Conservation (phyloP, 1,140 invertebrate species). For the Ceratina australensis region DNA sequence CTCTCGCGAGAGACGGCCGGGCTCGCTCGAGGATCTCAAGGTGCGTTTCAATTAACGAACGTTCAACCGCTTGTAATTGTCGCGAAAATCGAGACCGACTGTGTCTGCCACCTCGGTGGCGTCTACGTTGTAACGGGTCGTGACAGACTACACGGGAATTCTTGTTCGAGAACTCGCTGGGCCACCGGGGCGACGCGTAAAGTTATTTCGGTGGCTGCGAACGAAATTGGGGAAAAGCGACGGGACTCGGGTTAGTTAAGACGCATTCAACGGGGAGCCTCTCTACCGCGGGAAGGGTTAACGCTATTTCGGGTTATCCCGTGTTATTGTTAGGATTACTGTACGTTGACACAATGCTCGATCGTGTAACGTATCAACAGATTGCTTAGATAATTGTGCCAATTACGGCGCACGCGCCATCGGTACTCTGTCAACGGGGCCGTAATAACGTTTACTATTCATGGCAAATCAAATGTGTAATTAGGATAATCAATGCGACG, state of each 20-base stretch:
- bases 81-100: conserved; percentile 19
- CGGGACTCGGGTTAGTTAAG: conserved; percentile 37
- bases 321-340: conserved; percentile 24
- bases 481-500: too few relatives aligned
- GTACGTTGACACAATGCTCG: background rate
- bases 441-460: background rate
- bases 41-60: conserved; percentile 48
- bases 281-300: background rate
- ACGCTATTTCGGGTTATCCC: conserved; percentile 3
- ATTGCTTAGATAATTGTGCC: background rate
- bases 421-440: background rate
- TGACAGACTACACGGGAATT: conserved; percentile 23
- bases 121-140: conserved; percentile 17
- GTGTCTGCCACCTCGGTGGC: too few relatives aligned
- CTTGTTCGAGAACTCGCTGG: conserved; percentile 30
- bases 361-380: conserved; percentile 12
- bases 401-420: background rate
- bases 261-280: conserved; percentile 15
- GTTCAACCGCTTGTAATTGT: conserved; percentile 20
- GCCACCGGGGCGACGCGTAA: conserved; percentile 17
- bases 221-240: conserved; percentile 26
- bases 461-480: too few relatives aligned
- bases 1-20: conserved; percentile 25
- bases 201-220: conserved; percentile 37
- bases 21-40: conserved; percentile 64